These are phyloP conservation scores for Onchidella celtica DNA, from an alignment of 2,888 invertebrate species.

Conservation along the genomic window DNA sequence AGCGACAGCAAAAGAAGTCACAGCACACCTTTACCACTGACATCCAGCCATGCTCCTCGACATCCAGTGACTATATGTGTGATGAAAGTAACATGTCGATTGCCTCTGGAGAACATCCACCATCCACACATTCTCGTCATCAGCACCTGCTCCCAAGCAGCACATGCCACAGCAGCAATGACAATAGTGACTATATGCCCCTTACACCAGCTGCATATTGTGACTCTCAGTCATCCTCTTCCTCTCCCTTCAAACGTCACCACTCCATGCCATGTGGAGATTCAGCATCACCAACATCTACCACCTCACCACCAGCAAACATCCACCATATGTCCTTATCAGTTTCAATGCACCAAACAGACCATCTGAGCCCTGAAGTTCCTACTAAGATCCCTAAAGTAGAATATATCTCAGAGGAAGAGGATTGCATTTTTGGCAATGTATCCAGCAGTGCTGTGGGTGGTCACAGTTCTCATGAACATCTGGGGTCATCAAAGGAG, in stretches of 20 bases:
- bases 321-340: conserved; percentile 1
- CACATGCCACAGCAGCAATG: conserved; percentile 18
- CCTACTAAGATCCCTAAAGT: conserved; percentile 24
- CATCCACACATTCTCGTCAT: conserved; percentile 5
- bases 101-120: neutral
- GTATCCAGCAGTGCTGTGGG: neutral
- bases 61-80: conserved; percentile 32
- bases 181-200: conserved; percentile 38
- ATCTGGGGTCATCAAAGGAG: neutral
- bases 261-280: neutral
- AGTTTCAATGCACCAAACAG: neutral
- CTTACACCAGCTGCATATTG: conserved; percentile 15
- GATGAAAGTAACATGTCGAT: neutral
- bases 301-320: conserved; percentile 25
- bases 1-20: conserved; percentile 47
- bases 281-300: conserved; percentile 36
- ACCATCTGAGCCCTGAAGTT: neutral
- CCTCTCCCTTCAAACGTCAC: conserved; percentile 30
- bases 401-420: conserved; percentile 27
- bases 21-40: conserved; percentile 12
- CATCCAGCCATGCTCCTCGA: conserved; percentile 44
- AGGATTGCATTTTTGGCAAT: neutral
- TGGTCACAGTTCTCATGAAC: neutral
- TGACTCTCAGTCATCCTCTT: conserved; percentile 22
- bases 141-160: conserved; percentile 26